These are phyloP conservation scores for Rutilus rutilus DNA, from an alignment of 2,113 vertebrate genomes.

Conservation along the genomic window DNA sequence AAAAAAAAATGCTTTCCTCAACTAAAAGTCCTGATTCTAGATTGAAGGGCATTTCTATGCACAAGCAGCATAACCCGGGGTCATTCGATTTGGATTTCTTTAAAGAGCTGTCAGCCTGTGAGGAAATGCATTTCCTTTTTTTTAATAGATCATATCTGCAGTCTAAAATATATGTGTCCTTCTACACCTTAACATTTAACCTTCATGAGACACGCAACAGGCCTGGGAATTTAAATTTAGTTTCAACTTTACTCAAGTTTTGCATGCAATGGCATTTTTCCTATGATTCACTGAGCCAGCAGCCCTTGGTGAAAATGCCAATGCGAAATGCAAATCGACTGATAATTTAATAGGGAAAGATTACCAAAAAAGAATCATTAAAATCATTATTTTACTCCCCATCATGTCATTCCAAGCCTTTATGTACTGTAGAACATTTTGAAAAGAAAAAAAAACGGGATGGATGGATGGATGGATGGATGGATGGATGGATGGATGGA, in stretches of 20 bases:
- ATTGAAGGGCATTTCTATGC: conserved; percentile 30
- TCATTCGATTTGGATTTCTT: conserved; percentile 47
- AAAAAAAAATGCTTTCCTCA: conserved; percentile 3
- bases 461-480: no score
- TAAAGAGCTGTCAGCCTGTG: conserved; percentile 43
- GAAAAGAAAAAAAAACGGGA: accelerated
- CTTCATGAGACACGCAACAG: conserved; percentile 4
- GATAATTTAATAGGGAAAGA: neutral
- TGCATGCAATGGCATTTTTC: neutral
- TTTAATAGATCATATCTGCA: conserved; percentile 43
- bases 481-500: no score
- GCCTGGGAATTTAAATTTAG: conserved; percentile 10
- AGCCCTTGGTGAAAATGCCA: neutral
- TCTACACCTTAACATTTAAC: conserved; percentile 43
- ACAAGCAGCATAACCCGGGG: conserved; percentile 18
- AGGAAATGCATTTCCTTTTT: conserved; percentile 42
- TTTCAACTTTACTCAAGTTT: conserved; percentile 15
- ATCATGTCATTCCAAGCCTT: no score
- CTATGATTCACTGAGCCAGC: neutral
- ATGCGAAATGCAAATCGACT: neutral
- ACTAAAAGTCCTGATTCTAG: conserved; percentile 22
- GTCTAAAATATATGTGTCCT: conserved; percentile 21
- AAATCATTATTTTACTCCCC: no score
- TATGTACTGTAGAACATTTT: no score
- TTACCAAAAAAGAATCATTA: neutral